Percentiles rank a stretch among this genome's conserved stretches.
phyloP scores from a whole-genome alignment of 2,888 invertebrate species.

The Orthosia incerta region DNA sequence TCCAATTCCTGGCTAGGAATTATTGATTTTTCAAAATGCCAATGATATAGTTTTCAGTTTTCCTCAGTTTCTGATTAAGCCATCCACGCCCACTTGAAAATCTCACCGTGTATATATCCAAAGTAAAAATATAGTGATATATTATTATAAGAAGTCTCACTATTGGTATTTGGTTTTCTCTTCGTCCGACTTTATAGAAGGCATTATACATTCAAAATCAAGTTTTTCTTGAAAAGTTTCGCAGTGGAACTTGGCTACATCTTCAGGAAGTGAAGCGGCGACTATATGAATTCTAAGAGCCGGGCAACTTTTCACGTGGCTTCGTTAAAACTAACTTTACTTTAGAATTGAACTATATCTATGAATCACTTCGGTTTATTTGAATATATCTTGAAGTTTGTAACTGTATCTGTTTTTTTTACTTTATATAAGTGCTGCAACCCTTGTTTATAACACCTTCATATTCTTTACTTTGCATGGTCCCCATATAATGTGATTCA shows the following conservation, averaged over 20 bases:
- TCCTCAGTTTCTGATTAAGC: too few species aligned
- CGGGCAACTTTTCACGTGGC: constrained; percentile 41
- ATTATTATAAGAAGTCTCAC: neutral
- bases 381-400: neutral
- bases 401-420: neutral
- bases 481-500: too few species aligned
- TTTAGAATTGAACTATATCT: constrained; percentile 31
- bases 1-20: too few species aligned
- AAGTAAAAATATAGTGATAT: neutral
- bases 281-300: constrained; percentile 51
- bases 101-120: neutral
- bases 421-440: too few species aligned
- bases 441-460: too few species aligned
- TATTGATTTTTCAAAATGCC: too few species aligned
- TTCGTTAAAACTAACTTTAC: constrained; percentile 51
- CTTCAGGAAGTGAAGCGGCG: constrained; percentile 46
- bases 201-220: constrained; percentile 52
- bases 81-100: too few species aligned
- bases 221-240: constrained; percentile 54
- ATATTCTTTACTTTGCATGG: too few species aligned
- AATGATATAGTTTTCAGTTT: too few species aligned
- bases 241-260: constrained; percentile 46
- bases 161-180: constrained; percentile 1
- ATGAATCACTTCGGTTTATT: constrained; percentile 25
- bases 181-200: constrained; percentile 6